These are phyloP conservation scores for Phoxinus phoxinus DNA, from an alignment of 2,113 vertebrate species.

Conservation along the genomic window DNA sequence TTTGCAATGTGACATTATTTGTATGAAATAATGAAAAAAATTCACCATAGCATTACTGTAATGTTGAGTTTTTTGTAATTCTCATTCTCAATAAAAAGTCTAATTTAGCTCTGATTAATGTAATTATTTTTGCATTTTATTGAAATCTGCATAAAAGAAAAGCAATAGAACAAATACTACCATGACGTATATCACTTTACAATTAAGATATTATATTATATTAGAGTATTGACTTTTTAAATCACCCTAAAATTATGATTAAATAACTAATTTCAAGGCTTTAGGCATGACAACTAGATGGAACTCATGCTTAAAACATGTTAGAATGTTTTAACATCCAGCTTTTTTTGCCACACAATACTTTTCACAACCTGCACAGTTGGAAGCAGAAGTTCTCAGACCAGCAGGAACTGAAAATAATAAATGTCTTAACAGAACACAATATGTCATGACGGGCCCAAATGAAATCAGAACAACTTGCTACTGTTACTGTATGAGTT, in stretches of 20 bases:
- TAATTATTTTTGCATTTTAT: background rate
- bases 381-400: constrained; percentile 7
- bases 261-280: background rate
- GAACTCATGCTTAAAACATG: background rate
- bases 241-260: background rate
- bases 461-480: background rate
- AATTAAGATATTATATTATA: background rate
- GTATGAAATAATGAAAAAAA: too few relatives aligned
- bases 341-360: background rate
- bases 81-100: background rate
- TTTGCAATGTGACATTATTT: too few relatives aligned
- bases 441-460: background rate
- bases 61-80: background rate
- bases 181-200: background rate
- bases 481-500: background rate
- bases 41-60: too few relatives aligned
- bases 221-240: background rate
- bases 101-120: background rate
- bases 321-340: background rate
- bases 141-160: background rate
- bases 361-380: background rate
- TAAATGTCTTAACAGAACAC: background rate
- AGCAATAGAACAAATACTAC: background rate
- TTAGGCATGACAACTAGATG: background rate
- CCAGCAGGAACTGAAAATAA: background rate